Base-by-base conservation (phyloP, 2,888 invertebrate species). In the Chymomyza procnemis region DNA sequence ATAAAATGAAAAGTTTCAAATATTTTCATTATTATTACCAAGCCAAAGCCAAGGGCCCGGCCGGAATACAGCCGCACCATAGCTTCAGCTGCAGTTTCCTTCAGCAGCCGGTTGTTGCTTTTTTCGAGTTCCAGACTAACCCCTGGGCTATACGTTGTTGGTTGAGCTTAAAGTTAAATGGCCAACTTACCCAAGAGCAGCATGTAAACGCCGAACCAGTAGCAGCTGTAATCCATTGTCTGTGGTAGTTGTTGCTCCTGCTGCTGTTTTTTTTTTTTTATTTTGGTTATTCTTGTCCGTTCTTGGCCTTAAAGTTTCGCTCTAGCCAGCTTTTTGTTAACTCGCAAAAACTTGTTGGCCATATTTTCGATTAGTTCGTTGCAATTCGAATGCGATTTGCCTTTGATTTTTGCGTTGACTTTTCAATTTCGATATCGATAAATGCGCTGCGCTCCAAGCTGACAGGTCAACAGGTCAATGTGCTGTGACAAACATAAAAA, bases 1-100 rank as follows among this genome's bases (percentile, higher is more conserved):
- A 85, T 85, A 81, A 85, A 84, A 85, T 80, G 76, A 84, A 84
- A 84, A 84, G 76, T 85, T 84, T 84, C 71, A 83, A 80, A 83
- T 85, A 84, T 81, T 81, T 81, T 79, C 77, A 76, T 82, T 85
- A 85, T 80, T 82, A 79, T 78, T 74, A 73, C 48, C 14, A 60
- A 22, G 48, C 65, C 52, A 56, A n/a, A 18, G 21, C 18, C 52
- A 30, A 62, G 58, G 61, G 46, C 52, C 12, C 16, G 57, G 48
- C 48, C 55, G 19, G 61, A 64, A 26, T 54, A 50, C 22, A 47
- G 47, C 22, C 8, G 19, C 16, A 47, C 56, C 46, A n/a, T n/a
- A 50, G 50, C 16, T 26, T 26, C 26, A 26, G 26, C 26, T 26
- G 26, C 26, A 26, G 26, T 8, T 26, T 26, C 26, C 26, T 26